Evolutionary conservation across 2,797 vertebrate genomes (phyloP).

Genomic region (Sciaenops ocellatus): DNA sequence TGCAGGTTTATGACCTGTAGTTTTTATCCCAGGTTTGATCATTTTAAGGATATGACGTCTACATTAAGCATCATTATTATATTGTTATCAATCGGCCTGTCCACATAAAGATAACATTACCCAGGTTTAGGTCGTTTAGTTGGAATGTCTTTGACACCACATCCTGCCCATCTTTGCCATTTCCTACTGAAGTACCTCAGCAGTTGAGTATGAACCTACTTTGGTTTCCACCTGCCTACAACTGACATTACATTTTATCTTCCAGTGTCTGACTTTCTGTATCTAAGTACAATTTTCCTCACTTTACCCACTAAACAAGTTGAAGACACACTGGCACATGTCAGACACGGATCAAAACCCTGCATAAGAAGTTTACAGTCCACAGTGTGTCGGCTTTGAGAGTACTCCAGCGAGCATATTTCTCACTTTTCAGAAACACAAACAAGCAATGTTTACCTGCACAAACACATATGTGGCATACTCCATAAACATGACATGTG

Average conservation of each 20-base stretch:
- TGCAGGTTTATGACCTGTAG: neutral
- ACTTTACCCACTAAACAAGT: too few species aligned
- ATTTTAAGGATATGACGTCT: too few species aligned
- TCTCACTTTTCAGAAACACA: neutral
- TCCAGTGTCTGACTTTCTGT: neutral
- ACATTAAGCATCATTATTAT: too few species aligned
- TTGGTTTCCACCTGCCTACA: neutral
- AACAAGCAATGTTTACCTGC: neutral
- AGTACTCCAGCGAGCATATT: neutral
- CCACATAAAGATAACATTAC: too few species aligned
- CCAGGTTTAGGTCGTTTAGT: too few species aligned
- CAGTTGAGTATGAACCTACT: neutral
- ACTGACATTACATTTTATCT: neutral
- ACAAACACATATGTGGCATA: neutral
- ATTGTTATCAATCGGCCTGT: too few species aligned
- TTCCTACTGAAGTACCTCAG: neutral
- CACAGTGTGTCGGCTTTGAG: too few species aligned
- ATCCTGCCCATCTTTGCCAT: neutral
- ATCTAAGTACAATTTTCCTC: too few species aligned
- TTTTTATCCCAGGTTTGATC: neutral
- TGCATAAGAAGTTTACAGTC: neutral
- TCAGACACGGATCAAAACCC: neutral
- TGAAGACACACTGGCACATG: neutral
- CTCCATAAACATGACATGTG: neutral
- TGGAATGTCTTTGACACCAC: too few species aligned